Evolutionary conservation across 1,140 invertebrate species (phyloP), one percentile per base, ranked within the genome.

Genomic region (Drosophila nigromelanica): DNA sequence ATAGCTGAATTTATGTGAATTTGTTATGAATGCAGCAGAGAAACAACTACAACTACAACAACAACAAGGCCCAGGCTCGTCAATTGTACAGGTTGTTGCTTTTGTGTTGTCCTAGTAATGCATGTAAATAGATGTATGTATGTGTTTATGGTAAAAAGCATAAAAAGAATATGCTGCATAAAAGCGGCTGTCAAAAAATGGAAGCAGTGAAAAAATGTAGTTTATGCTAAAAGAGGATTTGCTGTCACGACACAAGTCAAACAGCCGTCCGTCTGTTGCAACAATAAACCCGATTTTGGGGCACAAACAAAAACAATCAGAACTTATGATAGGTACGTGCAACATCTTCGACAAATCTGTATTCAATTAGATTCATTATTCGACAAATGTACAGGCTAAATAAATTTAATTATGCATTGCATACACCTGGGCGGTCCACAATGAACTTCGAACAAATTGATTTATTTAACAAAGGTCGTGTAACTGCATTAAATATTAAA

Each of bases 151-250:
- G 14, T 15, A 18, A 42, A 14, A 56, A 42, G 51, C 33, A 37
- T 21, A 30, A 39, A 39, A 18, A 37, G 15, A 7, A 45, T 58
- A 33, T 27, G 40, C 24, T 15, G 54, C 40, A 58, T 58, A 45
- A 58, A 58, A 58, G 55, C 40, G 59, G 35, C 68, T 64, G 69
- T 52, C 61, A 64, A 72, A 66, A 72, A 72, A 37, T 37, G 27
- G 5, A 21, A 12, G 14, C 10, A 48, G 7, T 12, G 33, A 60
- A 21, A n/a, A 39, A 42, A 24, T n/a, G 35, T 47, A 73, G 69
- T 67, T 72, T 72, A 72, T 72, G 69, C 37, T 35, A 18, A 68
- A 68, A 60, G 40, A 61, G 55, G 55, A 59, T 60, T 73, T 60
- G 55, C 70, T 55, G 50, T 73, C 70, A 73, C n/a, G 54, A 39